Evolutionary conservation across 2,888 invertebrate genomes (phyloP).

Genomic region (Autographa gamma): DNA sequence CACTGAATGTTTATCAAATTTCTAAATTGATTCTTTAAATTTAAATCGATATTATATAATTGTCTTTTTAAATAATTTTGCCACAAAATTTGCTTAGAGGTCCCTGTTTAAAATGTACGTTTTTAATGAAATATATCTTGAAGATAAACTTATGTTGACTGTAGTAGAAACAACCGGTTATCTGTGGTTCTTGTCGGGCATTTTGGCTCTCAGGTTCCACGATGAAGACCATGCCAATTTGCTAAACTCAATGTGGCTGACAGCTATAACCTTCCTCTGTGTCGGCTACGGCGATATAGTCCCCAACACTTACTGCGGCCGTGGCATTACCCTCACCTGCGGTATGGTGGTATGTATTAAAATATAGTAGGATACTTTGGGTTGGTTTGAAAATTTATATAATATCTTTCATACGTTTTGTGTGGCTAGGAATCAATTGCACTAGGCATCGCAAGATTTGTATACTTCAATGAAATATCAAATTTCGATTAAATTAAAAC

Average conservation of each 20-base stretch:
- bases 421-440: constrained; percentile 58
- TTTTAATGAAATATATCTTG: constrained; percentile 32
- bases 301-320: constrained; percentile 99
- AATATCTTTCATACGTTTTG: constrained; percentile 61
- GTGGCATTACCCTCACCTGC: constrained; percentile 99
- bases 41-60: constrained; percentile 16
- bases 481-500: constrained; percentile 21
- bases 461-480: constrained; percentile 14
- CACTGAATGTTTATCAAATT: constrained; percentile 38
- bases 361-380: constrained; percentile 77
- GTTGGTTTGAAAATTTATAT: constrained; percentile 67
- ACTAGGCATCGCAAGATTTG: constrained; percentile 77
- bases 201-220: constrained; percentile 95
- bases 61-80: constrained; percentile 37
- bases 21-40: constrained; percentile 13
- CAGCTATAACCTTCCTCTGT: constrained; percentile 99
- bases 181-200: constrained; percentile 88
- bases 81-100: constrained; percentile 40
- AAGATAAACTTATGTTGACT: constrained; percentile 56
- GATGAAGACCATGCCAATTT: constrained; percentile 99
- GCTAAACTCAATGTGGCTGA: constrained; percentile 99
- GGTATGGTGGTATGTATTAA: constrained; percentile 98
- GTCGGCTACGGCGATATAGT: constrained; percentile 99
- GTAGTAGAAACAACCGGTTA: constrained; percentile 75
- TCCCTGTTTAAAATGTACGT: constrained; percentile 37